Percentiles rank a stretch among this genome's conserved stretches.
These are phyloP conservation scores for Sesia bembeciformis DNA, from an alignment of 2,888 invertebrate genomes.

Conservation along the genomic window DNA sequence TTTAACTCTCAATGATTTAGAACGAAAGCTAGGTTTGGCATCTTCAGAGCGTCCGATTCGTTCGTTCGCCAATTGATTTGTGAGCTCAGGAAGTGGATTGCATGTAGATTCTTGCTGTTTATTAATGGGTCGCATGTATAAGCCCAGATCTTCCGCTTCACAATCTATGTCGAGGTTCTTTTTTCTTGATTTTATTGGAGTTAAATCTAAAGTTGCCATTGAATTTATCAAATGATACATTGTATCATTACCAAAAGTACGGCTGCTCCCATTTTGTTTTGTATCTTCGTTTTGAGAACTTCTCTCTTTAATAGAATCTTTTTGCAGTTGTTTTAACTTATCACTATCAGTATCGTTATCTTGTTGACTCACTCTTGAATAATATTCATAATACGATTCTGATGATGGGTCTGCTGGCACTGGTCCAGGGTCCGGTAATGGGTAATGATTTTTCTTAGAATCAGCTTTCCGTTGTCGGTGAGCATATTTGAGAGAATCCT, in stretches of 20 bases:
- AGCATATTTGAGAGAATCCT: slow-evolving; percentile 68
- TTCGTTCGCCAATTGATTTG: slow-evolving; percentile 45
- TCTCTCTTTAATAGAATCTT: slow-evolving; percentile 45
- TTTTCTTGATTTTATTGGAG: slow-evolving; percentile 51
- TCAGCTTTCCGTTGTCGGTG: slow-evolving; percentile 66
- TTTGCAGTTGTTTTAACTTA: slow-evolving; percentile 57
- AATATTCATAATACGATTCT: slow-evolving; percentile 69
- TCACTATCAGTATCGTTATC: slow-evolving; percentile 66
- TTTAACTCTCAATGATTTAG: slow-evolving; percentile 69
- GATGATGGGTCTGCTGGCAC: slow-evolving; percentile 62
- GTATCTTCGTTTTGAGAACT: slow-evolving; percentile 14
- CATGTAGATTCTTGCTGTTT: slow-evolving; percentile 55
- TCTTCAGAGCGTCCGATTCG: slow-evolving; percentile 59
- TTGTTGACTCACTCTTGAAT: slow-evolving; percentile 67
- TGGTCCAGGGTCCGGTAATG: slow-evolving; percentile 61
- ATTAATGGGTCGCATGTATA: slow-evolving; percentile 62
- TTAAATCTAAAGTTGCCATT: slow-evolving; percentile 63
- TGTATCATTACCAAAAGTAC: slow-evolving; percentile 34
- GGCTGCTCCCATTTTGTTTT: slow-evolving; percentile 15
- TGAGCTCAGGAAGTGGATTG: slow-evolving; percentile 61
- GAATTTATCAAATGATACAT: slow-evolving; percentile 65
- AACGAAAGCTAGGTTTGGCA: slow-evolving; percentile 63
- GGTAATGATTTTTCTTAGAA: slow-evolving; percentile 53
- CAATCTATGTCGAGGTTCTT: slow-evolving; percentile 43
- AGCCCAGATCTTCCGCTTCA: slow-evolving; percentile 62